Evolutionary conservation across 2,888 invertebrate genomes (phyloP).

Genomic region (Ochropleura plecta): DNA sequence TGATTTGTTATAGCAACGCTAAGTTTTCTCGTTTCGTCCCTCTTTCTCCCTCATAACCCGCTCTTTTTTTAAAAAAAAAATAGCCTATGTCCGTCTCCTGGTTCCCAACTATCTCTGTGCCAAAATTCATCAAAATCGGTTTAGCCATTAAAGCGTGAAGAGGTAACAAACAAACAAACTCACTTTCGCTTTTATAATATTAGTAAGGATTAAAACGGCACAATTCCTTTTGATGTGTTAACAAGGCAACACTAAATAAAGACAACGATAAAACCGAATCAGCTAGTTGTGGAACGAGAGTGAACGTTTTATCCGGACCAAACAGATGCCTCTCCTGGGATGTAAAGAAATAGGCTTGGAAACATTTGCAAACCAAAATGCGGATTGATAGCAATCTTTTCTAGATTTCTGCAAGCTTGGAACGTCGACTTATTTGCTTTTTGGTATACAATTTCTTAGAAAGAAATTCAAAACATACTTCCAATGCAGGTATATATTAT

Average conservation of each 20-base stretch:
- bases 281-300: conserved; percentile 7
- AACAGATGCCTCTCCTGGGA: conserved; percentile 49
- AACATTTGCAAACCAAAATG: conserved; percentile 41
- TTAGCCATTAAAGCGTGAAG: no score
- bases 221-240: not conserved
- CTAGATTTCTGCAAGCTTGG: conserved; percentile 20
- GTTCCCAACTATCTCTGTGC: no score
- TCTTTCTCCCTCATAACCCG: no score
- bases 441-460: not conserved
- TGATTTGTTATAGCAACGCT: no score
- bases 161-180: no score
- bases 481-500: not conserved
- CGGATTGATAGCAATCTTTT: conserved; percentile 23
- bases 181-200: no score
- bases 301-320: conserved; percentile 24
- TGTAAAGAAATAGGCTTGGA: conserved; percentile 31
- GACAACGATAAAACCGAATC: conserved; percentile 14
- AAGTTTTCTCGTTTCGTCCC: no score
- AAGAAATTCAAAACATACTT: not conserved
- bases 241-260: conserved; percentile 32
- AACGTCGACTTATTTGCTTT: conserved; percentile 2
- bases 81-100: no score
- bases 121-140: no score
- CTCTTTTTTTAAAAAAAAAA: no score
- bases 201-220: not conserved